These are phyloP conservation scores for Diarsia brunnea DNA, from an alignment of 2,888 invertebrate genomes.

Conservation along the genomic window DNA sequence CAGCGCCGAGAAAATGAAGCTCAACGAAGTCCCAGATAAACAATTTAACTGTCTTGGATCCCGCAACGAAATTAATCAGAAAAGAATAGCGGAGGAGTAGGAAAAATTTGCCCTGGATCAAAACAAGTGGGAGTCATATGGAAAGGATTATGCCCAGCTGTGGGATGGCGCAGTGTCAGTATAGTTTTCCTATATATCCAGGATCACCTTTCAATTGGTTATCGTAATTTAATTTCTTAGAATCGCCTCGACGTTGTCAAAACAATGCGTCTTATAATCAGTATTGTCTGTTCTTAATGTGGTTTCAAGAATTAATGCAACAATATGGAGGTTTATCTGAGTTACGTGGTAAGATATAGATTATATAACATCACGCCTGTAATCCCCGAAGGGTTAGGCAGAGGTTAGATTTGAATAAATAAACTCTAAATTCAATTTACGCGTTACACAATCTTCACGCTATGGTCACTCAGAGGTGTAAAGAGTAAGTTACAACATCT, in stretches of 20 bases:
- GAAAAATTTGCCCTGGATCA: no score
- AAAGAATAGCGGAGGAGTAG: no score
- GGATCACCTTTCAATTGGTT: background rate
- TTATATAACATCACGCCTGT: background rate
- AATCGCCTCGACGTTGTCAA: slow-evolving; percentile 6
- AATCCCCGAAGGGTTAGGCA: background rate
- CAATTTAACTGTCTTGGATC: no score
- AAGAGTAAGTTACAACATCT: slow-evolving; percentile 2
- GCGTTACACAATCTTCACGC: slow-evolving; percentile 32
- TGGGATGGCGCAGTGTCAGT: no score
- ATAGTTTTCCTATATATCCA: no score
- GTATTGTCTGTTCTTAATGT: slow-evolving; percentile 19
- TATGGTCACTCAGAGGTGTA: background rate
- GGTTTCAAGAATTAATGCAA: slow-evolving; percentile 20
- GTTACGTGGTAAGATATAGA: background rate
- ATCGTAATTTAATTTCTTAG: slow-evolving; percentile 9
- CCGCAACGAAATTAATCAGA: no score
- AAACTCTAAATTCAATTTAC: slow-evolving; percentile 2
- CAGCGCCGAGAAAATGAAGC: no score
- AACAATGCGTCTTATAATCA: slow-evolving; percentile 25
- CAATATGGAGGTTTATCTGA: slow-evolving; percentile 28
- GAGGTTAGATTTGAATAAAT: slow-evolving; percentile 7
- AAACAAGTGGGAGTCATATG: no score
- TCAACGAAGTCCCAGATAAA: no score
- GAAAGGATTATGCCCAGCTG: no score